Percentiles rank a stretch among this genome's conserved stretches.
Evolutionary conservation across 64 coral and sea anemone genomes (phyloP).

Genomic region (Stichodactyla mertensii): DNA sequence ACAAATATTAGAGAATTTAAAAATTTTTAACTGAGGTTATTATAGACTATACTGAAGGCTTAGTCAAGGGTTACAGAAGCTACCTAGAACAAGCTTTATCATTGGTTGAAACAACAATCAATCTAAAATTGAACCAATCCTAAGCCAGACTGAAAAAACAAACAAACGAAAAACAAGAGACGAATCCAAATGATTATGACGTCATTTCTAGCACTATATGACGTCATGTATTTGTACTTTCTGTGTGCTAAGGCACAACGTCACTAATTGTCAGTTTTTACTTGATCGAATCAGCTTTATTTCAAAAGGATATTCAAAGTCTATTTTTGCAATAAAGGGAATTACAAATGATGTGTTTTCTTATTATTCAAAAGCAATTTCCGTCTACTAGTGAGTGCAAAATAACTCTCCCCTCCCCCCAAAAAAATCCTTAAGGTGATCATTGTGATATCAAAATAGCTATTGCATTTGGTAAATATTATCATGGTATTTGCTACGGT

Average conservation of each 20-base stretch:
- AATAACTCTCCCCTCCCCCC: background rate
- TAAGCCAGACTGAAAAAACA: no score
- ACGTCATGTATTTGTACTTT: background rate
- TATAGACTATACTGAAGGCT: no score
- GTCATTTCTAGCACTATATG: background rate
- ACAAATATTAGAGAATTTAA: no score
- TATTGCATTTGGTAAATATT: no score
- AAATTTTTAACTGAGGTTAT: no score
- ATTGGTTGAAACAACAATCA: no score
- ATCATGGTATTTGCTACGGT: no score
- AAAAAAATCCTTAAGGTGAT: background rate
- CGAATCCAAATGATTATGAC: background rate
- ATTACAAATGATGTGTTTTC: background rate
- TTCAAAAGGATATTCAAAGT: background rate
- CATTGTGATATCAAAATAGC: no score
- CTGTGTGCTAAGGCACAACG: background rate
- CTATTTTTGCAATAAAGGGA: slow-evolving; percentile 16
- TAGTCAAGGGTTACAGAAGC: no score
- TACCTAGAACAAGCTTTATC: no score
- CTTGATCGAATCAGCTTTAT: background rate
- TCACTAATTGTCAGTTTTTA: background rate
- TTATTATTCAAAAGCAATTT: background rate
- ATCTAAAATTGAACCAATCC: no score
- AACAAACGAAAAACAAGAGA: no score
- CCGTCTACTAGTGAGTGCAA: background rate